Conservation (phyloP, 2,797 vertebrate species). For the Esox masquinongy region DNA sequence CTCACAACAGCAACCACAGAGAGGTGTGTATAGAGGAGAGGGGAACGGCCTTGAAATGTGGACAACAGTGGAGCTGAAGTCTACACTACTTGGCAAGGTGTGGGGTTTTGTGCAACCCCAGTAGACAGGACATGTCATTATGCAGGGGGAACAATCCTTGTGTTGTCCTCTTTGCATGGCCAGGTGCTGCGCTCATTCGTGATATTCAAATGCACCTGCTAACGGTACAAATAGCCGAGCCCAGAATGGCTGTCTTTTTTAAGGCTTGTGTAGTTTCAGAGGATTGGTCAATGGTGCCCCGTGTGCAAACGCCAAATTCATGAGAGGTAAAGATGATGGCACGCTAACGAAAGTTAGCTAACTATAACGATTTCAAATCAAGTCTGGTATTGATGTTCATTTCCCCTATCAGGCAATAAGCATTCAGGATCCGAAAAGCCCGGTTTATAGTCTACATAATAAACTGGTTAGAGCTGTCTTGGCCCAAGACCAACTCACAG, state of each 20-base stretch:
- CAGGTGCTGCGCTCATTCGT: not conserved
- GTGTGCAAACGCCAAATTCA: not conserved
- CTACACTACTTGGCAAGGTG: not conserved
- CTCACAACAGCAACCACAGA: no score
- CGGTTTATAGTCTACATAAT: no score
- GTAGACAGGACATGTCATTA: conserved; percentile 9
- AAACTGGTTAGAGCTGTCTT: no score
- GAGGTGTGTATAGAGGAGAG: not conserved
- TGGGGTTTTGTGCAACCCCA: not conserved
- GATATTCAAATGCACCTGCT: not conserved
- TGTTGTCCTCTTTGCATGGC: not conserved
- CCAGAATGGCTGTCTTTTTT: not conserved
- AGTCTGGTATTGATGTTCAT: no score
- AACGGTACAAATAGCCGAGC: not conserved
- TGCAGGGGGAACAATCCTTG: conserved; percentile 2
- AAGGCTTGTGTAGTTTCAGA: not conserved
- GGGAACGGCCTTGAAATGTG: no score
- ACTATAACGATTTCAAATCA: not conserved
- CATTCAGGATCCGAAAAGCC: no score
- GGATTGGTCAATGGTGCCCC: not conserved
- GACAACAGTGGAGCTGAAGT: not conserved
- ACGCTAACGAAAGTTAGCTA: not conserved
- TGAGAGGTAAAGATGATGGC: not conserved
- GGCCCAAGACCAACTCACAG: no score
- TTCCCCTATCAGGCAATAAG: no score